Percentiles rank a stretch among this genome's conserved stretches.
Evolutionary conservation across 2,888 invertebrate species (phyloP).

Genomic region (Drosophila cognata): DNA sequence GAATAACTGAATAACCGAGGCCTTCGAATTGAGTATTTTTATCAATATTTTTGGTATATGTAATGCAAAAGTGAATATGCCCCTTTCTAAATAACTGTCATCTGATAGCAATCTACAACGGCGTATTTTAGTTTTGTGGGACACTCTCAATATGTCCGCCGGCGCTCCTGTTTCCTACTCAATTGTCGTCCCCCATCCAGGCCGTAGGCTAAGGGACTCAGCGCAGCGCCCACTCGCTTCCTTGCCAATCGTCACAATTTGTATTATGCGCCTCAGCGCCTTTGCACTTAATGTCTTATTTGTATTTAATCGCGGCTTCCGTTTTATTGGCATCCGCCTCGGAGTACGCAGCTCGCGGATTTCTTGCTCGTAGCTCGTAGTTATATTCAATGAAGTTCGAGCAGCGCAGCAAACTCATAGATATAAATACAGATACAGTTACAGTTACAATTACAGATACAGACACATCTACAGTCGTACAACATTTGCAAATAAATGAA

Average conservation of each 20-base stretch:
- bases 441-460: constrained; percentile 20
- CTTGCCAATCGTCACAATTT: constrained; percentile 77
- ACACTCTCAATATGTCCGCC: constrained; percentile 43
- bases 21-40: not conserved
- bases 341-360: constrained; percentile 18
- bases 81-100: not conserved
- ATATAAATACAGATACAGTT: constrained; percentile 21
- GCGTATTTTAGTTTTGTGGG: constrained; percentile 49
- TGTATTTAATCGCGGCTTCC: constrained; percentile 81
- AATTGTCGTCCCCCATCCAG: constrained; percentile 11
- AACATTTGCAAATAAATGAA: constrained; percentile 63
- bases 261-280: constrained; percentile 80
- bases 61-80: constrained; percentile 2
- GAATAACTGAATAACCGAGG: not conserved
- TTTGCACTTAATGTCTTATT: constrained; percentile 79
- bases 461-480: constrained; percentile 7
- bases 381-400: constrained; percentile 69
- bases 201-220: not conserved
- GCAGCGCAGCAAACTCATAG: constrained; percentile 38
- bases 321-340: constrained; percentile 68
- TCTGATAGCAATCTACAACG: constrained; percentile 1
- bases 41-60: not conserved
- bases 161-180: constrained; percentile 29
- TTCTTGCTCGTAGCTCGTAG: constrained; percentile 38
- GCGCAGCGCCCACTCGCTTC: constrained; percentile 7